phyloP scores from a whole-genome alignment of 1,140 invertebrate genomes.

The Hyphantria cunea region DNA sequence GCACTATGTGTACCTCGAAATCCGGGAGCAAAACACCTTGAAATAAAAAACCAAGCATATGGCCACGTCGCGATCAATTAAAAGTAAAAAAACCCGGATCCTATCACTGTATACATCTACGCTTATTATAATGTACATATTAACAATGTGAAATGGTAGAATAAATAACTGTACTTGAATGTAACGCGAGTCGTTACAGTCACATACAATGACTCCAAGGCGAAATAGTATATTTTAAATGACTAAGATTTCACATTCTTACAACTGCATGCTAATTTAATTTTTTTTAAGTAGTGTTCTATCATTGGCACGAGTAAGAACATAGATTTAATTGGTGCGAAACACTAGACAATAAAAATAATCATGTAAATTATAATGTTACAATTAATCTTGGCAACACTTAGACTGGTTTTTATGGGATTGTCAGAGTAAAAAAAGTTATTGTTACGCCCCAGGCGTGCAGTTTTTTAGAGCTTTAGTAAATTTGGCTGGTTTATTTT shows the following conservation, averaged over 20 bases:
- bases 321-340: conserved; percentile 7
- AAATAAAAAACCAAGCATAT: background rate
- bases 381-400: background rate
- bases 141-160: conserved; percentile 6
- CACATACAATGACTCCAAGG: conserved; percentile 22
- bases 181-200: conserved; percentile 15
- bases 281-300: conserved; percentile 31
- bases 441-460: background rate
- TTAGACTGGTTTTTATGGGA: conserved; percentile 1
- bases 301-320: conserved; percentile 13
- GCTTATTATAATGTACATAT: background rate
- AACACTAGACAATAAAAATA: conserved; percentile 10
- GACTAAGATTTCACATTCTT: conserved; percentile 53
- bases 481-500: too few relatives aligned
- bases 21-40: background rate
- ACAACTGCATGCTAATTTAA: conserved; percentile 49
- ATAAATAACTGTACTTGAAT: conserved; percentile 10
- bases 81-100: background rate
- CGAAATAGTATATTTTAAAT: conserved; percentile 43
- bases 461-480: background rate
- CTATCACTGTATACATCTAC: conserved; percentile 1
- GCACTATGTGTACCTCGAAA: too few relatives aligned
- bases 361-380: conserved; percentile 4
- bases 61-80: too few relatives aligned
- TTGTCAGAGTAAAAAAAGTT: conserved; percentile 5